Conservation (phyloP, 2,888 invertebrate genomes). For the Mimas tiliae region DNA sequence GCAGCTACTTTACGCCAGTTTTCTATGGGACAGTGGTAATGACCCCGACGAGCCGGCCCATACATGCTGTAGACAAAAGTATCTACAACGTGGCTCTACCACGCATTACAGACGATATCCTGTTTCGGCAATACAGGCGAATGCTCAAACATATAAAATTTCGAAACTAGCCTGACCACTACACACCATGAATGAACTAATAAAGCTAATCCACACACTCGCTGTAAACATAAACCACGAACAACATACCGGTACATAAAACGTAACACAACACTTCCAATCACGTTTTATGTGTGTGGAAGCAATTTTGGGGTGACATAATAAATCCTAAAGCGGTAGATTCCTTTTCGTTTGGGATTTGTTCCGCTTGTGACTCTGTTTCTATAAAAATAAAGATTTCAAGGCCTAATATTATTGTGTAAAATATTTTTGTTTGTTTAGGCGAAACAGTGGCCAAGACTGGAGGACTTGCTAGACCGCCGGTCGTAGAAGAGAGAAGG, state of each 20-base stretch:
- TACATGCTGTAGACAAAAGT: no score
- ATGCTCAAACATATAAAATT: no score
- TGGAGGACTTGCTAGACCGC: no score
- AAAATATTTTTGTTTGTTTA: background rate
- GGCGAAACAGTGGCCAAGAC: no score
- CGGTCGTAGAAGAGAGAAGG: no score
- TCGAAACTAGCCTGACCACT: no score
- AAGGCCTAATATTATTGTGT: background rate
- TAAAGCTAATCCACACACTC: constrained; percentile 7
- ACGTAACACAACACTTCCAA: constrained; percentile 73
- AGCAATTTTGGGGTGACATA: constrained; percentile 70
- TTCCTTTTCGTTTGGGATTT: constrained; percentile 50
- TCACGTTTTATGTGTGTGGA: constrained; percentile 70
- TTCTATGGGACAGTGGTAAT: no score
- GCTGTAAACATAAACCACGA: constrained; percentile 24
- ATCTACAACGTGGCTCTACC: no score
- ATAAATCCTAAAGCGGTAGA: constrained; percentile 78
- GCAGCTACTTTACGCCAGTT: no score
- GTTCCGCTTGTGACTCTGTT: constrained; percentile 36
- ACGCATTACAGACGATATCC: no score
- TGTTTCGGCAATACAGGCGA: no score
- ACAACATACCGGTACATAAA: constrained; percentile 30
- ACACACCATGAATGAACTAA: background rate
- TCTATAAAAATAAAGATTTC: background rate
- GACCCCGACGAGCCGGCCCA: no score